These are phyloP conservation scores for Dicycla oo DNA, from an alignment of 2,888 invertebrate genomes.

Conservation along the genomic window DNA sequence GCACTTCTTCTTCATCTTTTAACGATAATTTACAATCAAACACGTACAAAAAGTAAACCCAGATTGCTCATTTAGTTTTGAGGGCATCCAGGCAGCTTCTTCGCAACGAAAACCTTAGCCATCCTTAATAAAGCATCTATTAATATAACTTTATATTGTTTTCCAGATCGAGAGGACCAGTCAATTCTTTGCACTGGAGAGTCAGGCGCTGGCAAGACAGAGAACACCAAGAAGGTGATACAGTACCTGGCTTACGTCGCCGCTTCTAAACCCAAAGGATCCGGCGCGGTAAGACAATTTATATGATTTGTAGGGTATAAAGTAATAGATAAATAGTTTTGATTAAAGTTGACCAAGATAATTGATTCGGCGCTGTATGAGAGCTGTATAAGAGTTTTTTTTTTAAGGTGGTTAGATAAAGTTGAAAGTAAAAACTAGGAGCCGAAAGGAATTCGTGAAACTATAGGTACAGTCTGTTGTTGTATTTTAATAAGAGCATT, in stretches of 20 bases:
- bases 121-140: background rate
- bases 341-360: too few species aligned
- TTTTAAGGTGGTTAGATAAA: background rate
- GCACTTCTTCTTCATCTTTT: background rate
- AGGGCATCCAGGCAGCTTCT: too few species aligned
- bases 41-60: background rate
- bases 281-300: conserved; percentile 93
- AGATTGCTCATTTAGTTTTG: background rate
- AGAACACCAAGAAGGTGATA: conserved; percentile 99
- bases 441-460: background rate
- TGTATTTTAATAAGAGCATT: background rate
- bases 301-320: too few species aligned
- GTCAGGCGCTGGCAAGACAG: conserved; percentile 99
- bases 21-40: background rate
- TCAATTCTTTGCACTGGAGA: conserved; percentile 99
- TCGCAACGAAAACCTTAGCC: background rate
- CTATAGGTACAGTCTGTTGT: background rate
- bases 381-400: too few species aligned
- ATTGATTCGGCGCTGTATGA: background rate
- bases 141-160: background rate
- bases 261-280: conserved; percentile 98
- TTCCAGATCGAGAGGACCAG: conserved; percentile 99
- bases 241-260: conserved; percentile 99
- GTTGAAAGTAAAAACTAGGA: background rate
- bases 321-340: background rate